phyloP scores from a whole-genome alignment of 2,113 vertebrate genomes.

The Phasianus colchicus region DNA sequence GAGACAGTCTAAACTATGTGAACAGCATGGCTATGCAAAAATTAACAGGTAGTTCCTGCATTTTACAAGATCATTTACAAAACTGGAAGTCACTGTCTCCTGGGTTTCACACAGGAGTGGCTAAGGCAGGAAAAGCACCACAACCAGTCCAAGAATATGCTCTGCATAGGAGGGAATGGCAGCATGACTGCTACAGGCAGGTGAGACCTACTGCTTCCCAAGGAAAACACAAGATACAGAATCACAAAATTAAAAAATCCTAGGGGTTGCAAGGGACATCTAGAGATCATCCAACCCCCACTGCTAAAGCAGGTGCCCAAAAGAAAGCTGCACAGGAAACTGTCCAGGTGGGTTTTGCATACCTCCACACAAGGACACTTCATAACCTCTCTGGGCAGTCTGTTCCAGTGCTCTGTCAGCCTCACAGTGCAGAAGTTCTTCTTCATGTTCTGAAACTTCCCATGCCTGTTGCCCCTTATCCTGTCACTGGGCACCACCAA shows the following conservation, averaged over 20 bases:
- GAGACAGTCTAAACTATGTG: not conserved
- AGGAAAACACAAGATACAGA: not conserved
- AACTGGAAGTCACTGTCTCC: not conserved
- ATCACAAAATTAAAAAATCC: not conserved
- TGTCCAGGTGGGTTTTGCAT: not conserved
- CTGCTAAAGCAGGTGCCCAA: too few relatives aligned
- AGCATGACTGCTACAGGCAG: not conserved
- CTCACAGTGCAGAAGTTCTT: too few relatives aligned
- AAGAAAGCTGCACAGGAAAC: not conserved
- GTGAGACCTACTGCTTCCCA: not conserved
- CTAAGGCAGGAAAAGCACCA: not conserved
- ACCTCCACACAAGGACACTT: not conserved
- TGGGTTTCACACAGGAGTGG: not conserved
- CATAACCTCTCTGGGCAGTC: too few relatives aligned
- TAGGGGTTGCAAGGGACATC: not conserved
- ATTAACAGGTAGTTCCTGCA: not conserved
- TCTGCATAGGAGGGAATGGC: not conserved
- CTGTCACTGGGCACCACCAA: too few relatives aligned
- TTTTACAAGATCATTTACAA: not conserved
- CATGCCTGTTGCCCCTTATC: too few relatives aligned
- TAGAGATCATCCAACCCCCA: not conserved
- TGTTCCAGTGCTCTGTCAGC: too few relatives aligned
- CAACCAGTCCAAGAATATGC: accelerated
- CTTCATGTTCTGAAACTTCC: too few relatives aligned
- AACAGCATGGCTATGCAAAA: not conserved